Base-by-base conservation (phyloP, 2,888 invertebrate species). In the Crematogaster levior region DNA sequence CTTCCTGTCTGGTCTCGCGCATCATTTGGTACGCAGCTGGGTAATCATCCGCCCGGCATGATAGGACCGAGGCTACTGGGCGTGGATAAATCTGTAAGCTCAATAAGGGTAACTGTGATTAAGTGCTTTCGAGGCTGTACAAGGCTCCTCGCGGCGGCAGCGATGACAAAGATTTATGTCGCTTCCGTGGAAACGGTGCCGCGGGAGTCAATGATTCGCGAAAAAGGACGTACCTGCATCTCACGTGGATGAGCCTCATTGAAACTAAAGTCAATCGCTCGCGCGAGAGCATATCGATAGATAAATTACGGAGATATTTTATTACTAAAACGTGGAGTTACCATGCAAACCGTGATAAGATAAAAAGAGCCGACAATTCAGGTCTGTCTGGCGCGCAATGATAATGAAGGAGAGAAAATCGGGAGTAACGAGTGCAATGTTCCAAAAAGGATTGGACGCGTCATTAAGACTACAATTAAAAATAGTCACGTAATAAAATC, bases 41-140 rank as follows among this genome's bases (percentile, higher is more conserved):
- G 91, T 92, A 93, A 94, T 94, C 92, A 93, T 93, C 90, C 88
- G 90, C 89, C 89, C 89, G 89, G 91, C 86, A 91, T 90, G 93
- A 93, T 93, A 92, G 92, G 90, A 90, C 91, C 89, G 90, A 91
- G 90, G 93, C 94, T 93, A 94, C 94, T 92, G 93, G 93, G 93
- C 93, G 93, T 93, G 92, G 92, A 93, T 93, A 92, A 93, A 93
- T 93, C 92, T 92, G 90, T 89, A 89, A 91, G 89, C 90, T 90
- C 88, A 90, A 89, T 86, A 89, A 89, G 88, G 89, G 89, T 91
- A 91, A 90, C 90, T 83, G 88, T 92, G 91, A 91, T 92, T 89
- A 91, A 91, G 90, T 90, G 89, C 90, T 90, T 90, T 90, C 86
- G 85, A 89, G 85, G 77, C 81, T 82, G 86, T 88, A 88, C 90